Conservation (phyloP, 2,888 invertebrate species). For the Smittia aterrima region DNA sequence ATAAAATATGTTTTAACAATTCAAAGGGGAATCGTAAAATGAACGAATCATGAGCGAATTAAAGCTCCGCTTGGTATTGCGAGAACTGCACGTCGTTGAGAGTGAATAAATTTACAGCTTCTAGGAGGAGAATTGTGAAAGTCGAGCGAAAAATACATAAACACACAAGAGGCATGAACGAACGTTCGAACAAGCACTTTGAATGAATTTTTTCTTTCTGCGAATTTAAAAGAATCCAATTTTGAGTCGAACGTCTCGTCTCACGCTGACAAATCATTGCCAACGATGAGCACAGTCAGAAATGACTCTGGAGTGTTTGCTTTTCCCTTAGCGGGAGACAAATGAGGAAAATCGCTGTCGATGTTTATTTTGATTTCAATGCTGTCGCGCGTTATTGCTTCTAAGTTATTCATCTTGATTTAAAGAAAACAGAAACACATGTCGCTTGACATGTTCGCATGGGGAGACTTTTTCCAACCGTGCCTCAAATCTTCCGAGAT, state of each 20-base stretch:
- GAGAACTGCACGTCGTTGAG: background rate
- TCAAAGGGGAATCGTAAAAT: background rate
- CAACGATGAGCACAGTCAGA: background rate
- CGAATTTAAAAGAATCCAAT: background rate
- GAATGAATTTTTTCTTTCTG: background rate
- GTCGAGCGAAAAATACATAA: background rate
- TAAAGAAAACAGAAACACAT: background rate
- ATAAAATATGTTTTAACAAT: background rate
- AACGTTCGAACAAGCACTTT: background rate
- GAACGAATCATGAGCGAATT: background rate
- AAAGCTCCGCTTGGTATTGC: background rate
- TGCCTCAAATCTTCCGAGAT: background rate
- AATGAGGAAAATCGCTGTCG: background rate
- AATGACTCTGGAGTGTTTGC: background rate
- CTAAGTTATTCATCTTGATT: background rate
- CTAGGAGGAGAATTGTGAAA: background rate
- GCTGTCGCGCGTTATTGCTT: background rate
- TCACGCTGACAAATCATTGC: background rate
- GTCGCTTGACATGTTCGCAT: background rate
- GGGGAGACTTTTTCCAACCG: background rate
- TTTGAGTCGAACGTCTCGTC: background rate
- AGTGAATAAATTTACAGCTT: slow-evolving; percentile 4
- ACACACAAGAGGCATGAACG: background rate
- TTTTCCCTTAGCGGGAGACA: background rate
- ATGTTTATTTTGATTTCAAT: background rate